Conservation (phyloP, 2,888 invertebrate genomes). For the Phytoseiulus persimilis region DNA sequence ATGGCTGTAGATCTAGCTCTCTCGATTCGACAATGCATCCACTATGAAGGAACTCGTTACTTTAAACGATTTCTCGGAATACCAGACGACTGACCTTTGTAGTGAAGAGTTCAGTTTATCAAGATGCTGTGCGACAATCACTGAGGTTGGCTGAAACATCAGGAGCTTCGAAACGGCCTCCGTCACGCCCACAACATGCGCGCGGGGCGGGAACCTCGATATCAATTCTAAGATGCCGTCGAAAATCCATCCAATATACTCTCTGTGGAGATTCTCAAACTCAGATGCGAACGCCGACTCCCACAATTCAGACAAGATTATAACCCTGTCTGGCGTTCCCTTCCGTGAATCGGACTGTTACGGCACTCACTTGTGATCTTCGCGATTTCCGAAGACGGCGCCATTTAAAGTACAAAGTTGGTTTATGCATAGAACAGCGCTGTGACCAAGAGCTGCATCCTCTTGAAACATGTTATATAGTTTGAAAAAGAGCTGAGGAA, state of each 20-base stretch:
- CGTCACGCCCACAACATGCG: conserved; percentile 27
- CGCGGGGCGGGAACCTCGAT: neutral
- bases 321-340: no score
- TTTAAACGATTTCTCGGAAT: no score
- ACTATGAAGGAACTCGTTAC: no score
- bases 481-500: conserved; percentile 70
- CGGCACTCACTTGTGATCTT: conserved; percentile 50
- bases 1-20: conserved; percentile 61
- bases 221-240: conserved; percentile 32
- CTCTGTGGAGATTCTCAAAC: neutral
- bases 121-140: neutral
- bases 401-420: conserved; percentile 67
- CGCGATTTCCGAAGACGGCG: conserved; percentile 54
- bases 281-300: no score
- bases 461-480: conserved; percentile 48
- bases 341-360: no score
- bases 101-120: neutral
- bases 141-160: conserved; percentile 24
- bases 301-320: no score
- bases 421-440: conserved; percentile 70
- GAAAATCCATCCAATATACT: conserved; percentile 24
- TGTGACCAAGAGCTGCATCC: conserved; percentile 66
- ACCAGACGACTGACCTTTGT: neutral
- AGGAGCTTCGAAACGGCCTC: conserved; percentile 29
- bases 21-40: no score